phyloP scores from a whole-genome alignment of 2,888 invertebrate genomes.

The Plebejus melissa region DNA sequence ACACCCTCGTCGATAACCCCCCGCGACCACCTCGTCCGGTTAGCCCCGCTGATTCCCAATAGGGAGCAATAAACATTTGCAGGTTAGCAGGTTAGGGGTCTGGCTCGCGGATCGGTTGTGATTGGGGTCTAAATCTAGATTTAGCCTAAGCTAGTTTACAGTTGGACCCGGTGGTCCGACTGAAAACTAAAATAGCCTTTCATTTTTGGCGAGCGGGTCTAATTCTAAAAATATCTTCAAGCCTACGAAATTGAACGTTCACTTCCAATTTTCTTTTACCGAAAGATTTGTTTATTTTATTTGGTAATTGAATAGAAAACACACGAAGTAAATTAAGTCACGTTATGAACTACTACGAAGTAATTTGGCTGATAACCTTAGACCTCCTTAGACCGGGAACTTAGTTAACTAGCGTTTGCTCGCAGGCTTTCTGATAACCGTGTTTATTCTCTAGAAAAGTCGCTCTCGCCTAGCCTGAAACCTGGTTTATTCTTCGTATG shows the following conservation, averaged over 20 bases:
- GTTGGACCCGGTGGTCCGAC: neutral
- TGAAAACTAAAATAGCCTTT: neutral
- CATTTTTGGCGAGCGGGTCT: too few relatives aligned
- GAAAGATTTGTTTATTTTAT: neutral
- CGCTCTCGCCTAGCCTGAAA: too few relatives aligned
- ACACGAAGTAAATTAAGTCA: neutral
- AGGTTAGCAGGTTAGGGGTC: neutral
- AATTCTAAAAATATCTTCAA: neutral
- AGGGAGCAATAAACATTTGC: slow-evolving; percentile 27
- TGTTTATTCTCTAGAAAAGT: neutral
- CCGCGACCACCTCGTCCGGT: slow-evolving; percentile 35
- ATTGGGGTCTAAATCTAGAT: neutral
- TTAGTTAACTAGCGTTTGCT: neutral
- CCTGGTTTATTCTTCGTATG: neutral
- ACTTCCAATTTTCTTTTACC: neutral
- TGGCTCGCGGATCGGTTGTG: neutral
- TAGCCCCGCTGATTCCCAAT: slow-evolving; percentile 31
- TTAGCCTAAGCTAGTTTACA: too few relatives aligned
- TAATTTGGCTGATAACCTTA: neutral
- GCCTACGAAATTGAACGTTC: neutral
- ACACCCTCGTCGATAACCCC: slow-evolving; percentile 45
- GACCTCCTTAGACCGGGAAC: neutral
- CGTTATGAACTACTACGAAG: neutral
- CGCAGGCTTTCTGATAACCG: neutral
- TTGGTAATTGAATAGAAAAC: neutral